Evolutionary conservation across 2,888 invertebrate species (phyloP), one percentile per base, ranked within the genome.

Genomic region (Orthosia gracilis): DNA sequence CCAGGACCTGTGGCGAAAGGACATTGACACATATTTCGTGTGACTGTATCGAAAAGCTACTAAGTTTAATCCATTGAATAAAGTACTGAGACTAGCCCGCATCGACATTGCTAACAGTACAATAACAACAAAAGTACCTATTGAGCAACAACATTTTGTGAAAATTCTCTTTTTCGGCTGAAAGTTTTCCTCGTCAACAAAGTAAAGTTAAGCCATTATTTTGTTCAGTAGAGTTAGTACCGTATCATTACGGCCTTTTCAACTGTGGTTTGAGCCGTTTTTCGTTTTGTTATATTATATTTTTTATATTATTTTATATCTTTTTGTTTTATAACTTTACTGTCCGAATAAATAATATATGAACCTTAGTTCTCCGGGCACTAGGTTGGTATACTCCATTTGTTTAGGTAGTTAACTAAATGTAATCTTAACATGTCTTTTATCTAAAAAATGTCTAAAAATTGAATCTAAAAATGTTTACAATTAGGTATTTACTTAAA

Each of bases 21-120:
- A 78, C 78, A 74, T 78, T 78, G 77, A 77, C 69, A 78, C 79
- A 78, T 82, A 80, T 82, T 85, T 82, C 70, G 74, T 76, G 65
- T 55, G 58, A 82, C 57, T 67, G 61, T 69, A 57, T 67, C 26
- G 52, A 72, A 63, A 74, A 69, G 18, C 31, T 57, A n/a, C 49
- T n/a, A 18, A 12, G 26, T 31, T 50, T 12, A 66, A 31, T 45
- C 18, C 15, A 58, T 45, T 70, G 52, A 45, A 15, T 57, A n/a
- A 64, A 49, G 31, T 49, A 69, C 23, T 71, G 40, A 55, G n/a
- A 26, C 15, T 50, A 13, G 7, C 17, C 18, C 15, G 17, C 57
- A 31, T 50, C 9, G 40, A 40, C 15, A 59, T 58, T 57, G 13
- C n/a, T 31, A 50, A 23, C 9, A 45, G 40, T 55, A 21, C 40